These are phyloP conservation scores for Tympanuchus pallidicinctus DNA, from an alignment of 2,113 vertebrate species.

Conservation along the genomic window DNA sequence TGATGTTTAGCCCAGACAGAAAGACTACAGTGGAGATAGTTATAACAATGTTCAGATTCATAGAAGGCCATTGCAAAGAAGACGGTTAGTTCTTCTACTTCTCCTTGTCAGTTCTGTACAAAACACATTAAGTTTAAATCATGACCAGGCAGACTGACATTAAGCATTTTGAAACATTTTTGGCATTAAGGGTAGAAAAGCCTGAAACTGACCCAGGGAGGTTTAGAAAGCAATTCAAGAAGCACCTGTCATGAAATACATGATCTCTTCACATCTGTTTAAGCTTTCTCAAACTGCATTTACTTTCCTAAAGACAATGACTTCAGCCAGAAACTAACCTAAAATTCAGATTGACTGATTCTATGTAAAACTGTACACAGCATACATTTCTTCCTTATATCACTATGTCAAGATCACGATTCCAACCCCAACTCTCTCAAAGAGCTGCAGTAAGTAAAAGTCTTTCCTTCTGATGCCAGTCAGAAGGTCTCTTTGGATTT, in stretches of 20 bases:
- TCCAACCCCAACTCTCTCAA: not conserved
- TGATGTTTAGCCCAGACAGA: not conserved
- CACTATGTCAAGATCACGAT: not conserved
- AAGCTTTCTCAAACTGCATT: not conserved
- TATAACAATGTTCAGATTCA: not conserved
- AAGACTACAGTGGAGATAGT: not conserved
- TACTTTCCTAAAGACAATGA: not conserved
- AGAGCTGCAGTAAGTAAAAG: not conserved
- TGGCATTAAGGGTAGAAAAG: not conserved
- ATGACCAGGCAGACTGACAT: not conserved
- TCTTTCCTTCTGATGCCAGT: not conserved
- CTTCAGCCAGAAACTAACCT: not conserved
- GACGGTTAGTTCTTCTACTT: not conserved
- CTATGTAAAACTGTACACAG: not conserved
- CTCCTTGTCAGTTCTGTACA: not conserved
- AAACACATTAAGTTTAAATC: not conserved
- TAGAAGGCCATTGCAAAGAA: not conserved
- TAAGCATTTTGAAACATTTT: not conserved
- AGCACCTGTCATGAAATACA: not conserved
- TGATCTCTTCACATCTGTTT: not conserved
- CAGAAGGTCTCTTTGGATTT: not conserved
- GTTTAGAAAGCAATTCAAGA: not conserved
- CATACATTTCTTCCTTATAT: fast-evolving
- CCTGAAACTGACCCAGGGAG: not conserved
- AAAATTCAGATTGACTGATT: not conserved